Evolutionary conservation across 2,113 vertebrate genomes (phyloP), one percentile per base, ranked within the genome.

Genomic region (Chamaetylas fuelleborni): DNA sequence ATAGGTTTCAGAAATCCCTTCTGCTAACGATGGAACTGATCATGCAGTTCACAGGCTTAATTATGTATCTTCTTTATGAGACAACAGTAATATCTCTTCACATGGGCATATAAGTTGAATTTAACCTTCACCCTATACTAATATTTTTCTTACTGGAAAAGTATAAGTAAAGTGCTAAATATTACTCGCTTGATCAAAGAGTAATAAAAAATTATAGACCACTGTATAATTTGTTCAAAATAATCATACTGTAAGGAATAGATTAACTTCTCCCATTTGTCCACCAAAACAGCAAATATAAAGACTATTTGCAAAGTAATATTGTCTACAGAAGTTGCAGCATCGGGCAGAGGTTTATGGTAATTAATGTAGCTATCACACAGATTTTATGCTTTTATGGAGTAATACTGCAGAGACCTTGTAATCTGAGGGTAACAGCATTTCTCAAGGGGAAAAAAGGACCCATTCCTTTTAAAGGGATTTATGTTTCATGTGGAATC

Each of bases 31-130:
- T 29, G 26, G 85, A 84, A 92, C 77, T 84, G 92, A 96, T 90
- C 48, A 76, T 62, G 70, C 53, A 66, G 72, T 79, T 95, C 94
- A 70, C 69, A 92, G 92, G 56, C 88, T 92, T 92, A 95, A 67
- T 50, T 91, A 81, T 90, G 95, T 90, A 93, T 85, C 85, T 96
- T 93, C 81, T 96, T 86, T 93, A 83, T 88, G 79, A 93, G 80
- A 93, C 85, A 90, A 82, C 36, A 83, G 71, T 86, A 90, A 77
- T 94, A 77, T 70, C 80, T 92, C 51, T 94, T 79, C 84, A 89
- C 18, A 11, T 71, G 56, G 56, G 56, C 26, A 51, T 77, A 77
- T 47, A 83, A 51, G n/a, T 86, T 93, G 67, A 88, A 90, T 96
- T 94, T 93, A 90, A 95, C 85, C 88, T 95, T 96, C 90, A 83